Base-by-base conservation (phyloP, 2,113 vertebrate species). In the Carettochelys insculpta region DNA sequence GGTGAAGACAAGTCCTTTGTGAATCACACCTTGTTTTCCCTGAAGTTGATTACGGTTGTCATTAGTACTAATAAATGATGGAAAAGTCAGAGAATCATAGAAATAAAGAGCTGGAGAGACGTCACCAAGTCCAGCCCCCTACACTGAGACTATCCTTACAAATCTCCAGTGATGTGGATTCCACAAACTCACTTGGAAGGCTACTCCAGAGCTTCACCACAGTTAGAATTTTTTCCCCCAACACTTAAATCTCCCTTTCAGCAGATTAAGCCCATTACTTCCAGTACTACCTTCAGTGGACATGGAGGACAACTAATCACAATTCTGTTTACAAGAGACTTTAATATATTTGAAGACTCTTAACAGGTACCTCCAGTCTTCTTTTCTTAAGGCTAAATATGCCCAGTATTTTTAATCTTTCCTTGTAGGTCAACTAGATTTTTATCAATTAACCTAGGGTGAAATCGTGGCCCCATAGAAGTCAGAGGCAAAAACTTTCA, bases 401-500 rank as follows among this genome's bases (percentile, higher is more conserved):
- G 61, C 61, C 61, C 19, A 38, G 34, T 22, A 9, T 38, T 65
- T 65, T 65, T 11, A 68, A 68, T n/a, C 61, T 68, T 68, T 45
- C 73, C 41, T 65, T 27, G 76, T 34, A 71, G 80, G 45, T 47
- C 85, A 95, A 84, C 76, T 6, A 91, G 85, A 94, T 86, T 94
- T 94, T 85, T 6, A 0, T 9, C 52, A 95, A 90, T 65, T 48
- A 89, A 79, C 92, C 83, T 73, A 91, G 91, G 77, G 77, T 92
- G 94, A 87, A 94, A 95, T 92, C 79, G 90, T 92, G n/a, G 84
- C 92, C 92, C 92, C 85, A 34, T 82, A 43, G 24, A 75, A 14
- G 38, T 75, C 71, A 45, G 3, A 11, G 71, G 71, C 71, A 73
- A 68, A n/a, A 12, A 73, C 71, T 73, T 13, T 29, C 71, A 75